Evolutionary conservation across 2,113 vertebrate genomes (phyloP), one percentile per base, ranked within the genome.

Genomic region (Castor canadensis): DNA sequence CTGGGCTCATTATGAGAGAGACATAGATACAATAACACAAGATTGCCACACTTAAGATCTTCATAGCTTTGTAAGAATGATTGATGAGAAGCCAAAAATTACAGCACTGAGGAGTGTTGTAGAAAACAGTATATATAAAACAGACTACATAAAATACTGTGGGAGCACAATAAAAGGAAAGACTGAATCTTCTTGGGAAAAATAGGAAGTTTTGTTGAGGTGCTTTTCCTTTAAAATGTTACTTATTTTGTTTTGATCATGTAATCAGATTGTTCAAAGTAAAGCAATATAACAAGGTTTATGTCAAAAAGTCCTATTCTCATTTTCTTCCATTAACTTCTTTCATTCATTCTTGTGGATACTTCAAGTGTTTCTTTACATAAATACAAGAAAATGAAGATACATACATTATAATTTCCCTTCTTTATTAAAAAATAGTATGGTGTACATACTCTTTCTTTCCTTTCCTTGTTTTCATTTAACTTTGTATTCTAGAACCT

Each of bases 351-450:
- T 89, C 6, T 89, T 80, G 22, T 49, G 35, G 47, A 32, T 66
- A 81, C 20, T 75, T 89, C 2, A 22, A 77, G 64, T 88, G 38
- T 85, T 86, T 85, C 32, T 72, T 66, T 67, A 62, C 67, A 24
- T 86, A 91, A 83, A 89, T 76, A 86, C 19, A 92, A 54, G 17
- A 71, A 89, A 95, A 86, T 49, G 3, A 85, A 89, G 17, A n/a
- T 38, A 71, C 49, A n/a, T 54, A 13, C 47, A 54, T 77, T 64
- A 71, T 82, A 22, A 81, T 54, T 91, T 67, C 10, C 64, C 9
- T 49, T 17, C 20, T 24, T 66, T 47, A 17, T 81, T 84, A n/a
- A n/a, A n/a, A n/a, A n/a, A n/a, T n/a, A n/a, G n/a, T n/a, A n/a
- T n/a, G n/a, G n/a, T n/a, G n/a, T n/a, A n/a, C n/a, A n/a, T 80